Base-by-base conservation (phyloP, 92 coral and sea anemone genomes). In the Plumapathes pennacea region DNA sequence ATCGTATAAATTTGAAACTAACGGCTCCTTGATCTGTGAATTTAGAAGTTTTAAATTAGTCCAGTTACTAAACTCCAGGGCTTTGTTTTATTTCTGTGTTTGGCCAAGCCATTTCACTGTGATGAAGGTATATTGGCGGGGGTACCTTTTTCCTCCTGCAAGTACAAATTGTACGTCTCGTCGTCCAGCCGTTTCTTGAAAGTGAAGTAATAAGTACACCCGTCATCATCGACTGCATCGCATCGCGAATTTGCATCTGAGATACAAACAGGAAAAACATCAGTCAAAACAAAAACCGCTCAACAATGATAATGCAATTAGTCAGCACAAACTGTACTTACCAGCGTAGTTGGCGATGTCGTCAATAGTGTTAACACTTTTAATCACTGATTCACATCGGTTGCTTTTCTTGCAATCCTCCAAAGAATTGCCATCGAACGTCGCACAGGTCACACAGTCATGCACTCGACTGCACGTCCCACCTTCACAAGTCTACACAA, bases 161-260 rank as follows among this genome's bases (percentile, higher is more conserved):
- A 83, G 52, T 25, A 83, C 32, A 83, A 56, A 44, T 69, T 68
- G 38, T 60, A 72, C 1, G 42, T 69, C 52, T 83, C 69, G 39
- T 86, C 77, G 53, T 79, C 63, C 25, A 55, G 54, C 29, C 62
- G 62, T 30, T 78, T 77, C 22, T 77, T 49, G 41, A 79, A 80
- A 22, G 97, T 89, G 41, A 83, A 91, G 49, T 80, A 78, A 46
- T 86, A 91, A n/a, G 84, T 80, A 38, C 96, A 88, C 27, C 74
- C 75, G 15, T 77, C 86, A 8, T 57, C 32, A 4, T 29, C 36
- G 28, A 70, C 87, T 18, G 26, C 45, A n/a, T n/a, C n/a, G n/a
- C n/a, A n/a, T n/a, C n/a, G n/a, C 27, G 15, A 29, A 30, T 4
- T 53, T 28, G 31, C 10, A 3, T 57, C 25, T 24, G 14, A 10